Evolutionary conservation across 2,113 vertebrate genomes (phyloP), one percentile per base, ranked within the genome.

Genomic region (Engystomops pustulosus): DNA sequence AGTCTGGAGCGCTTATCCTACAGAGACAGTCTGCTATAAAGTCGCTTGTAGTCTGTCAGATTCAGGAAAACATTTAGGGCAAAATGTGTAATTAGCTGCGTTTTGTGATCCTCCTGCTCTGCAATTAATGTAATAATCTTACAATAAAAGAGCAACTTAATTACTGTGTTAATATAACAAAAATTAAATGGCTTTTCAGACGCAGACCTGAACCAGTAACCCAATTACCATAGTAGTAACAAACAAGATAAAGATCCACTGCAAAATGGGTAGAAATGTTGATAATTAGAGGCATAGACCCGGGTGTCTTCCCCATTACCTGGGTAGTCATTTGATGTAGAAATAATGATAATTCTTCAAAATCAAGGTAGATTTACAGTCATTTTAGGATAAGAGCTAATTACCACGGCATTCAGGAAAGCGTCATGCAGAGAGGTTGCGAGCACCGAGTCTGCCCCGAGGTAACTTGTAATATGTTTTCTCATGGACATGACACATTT

Each of bases 81-180:
- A 27, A 78, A 78, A 58, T 44, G 53, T 62, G 20, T 60, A 58
- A 78, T 77, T 77, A 77, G 25, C 25, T 18, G 8, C n/a, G 49
- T 58, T 76, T 65, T 78, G 76, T 62, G 32, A 78, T 60, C 76
- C 53, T 78, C 76, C 34, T 14, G 36, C 23, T n/a, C 36, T 41
- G 36, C 51, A 78, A 78, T 78, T 78, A 78, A 44, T 41, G 51
- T 60, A 78, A 78, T 78, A 60, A 78, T 78, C 76, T 60, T 44
- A 60, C 36, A 60, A 78, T 78, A 78, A 60, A 78, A 60, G 25
- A 58, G 34, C 30, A 23, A 60, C 51, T 78, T 78, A 78, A 78
- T 78, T 34, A 78, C 47, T 38, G 51, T 41, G 53, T 78, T 78
- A 78, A 77, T 58, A 60, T 25, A 78, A 78, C 62, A 78, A 70